Evolutionary conservation across 2,888 invertebrate species (phyloP).

Genomic region (Drosophila anomalipes): DNA sequence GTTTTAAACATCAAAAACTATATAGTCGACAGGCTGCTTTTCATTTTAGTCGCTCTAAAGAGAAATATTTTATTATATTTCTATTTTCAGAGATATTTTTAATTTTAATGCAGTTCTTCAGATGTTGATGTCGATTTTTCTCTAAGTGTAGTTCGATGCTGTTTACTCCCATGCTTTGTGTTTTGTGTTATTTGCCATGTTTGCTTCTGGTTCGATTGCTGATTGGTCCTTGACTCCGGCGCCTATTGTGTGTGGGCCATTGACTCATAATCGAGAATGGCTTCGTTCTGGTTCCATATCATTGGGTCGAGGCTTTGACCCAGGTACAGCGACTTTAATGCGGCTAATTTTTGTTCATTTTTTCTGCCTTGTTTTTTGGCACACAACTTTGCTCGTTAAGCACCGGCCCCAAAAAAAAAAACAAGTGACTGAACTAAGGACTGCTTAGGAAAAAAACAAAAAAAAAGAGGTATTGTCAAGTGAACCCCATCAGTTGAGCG

Average conservation of each 20-base stretch:
- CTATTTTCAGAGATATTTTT: neutral
- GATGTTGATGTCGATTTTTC: neutral
- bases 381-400: slow-evolving; percentile 48
- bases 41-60: neutral
- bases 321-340: slow-evolving; percentile 39
- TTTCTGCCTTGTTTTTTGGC: neutral
- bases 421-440: slow-evolving; percentile 24
- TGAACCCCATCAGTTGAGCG: slow-evolving; percentile 29
- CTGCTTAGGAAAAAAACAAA: slow-evolving; percentile 11
- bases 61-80: neutral
- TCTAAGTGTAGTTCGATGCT: slow-evolving; percentile 2
- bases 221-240: slow-evolving; percentile 45
- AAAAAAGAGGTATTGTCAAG: slow-evolving; percentile 40
- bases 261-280: slow-evolving; percentile 55
- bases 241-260: slow-evolving; percentile 50
- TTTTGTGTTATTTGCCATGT: slow-evolving; percentile 41
- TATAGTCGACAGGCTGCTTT: neutral
- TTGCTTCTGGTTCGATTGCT: slow-evolving; percentile 51
- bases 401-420: slow-evolving; percentile 19
- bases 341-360: slow-evolving; percentile 52
- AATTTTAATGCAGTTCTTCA: neutral
- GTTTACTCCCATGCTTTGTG: slow-evolving; percentile 36
- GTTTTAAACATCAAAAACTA: neutral
- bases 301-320: slow-evolving; percentile 27
- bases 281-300: slow-evolving; percentile 33